phyloP scores from a whole-genome alignment of 2,113 vertebrate genomes.

The Myanophis thanlyinensis region DNA sequence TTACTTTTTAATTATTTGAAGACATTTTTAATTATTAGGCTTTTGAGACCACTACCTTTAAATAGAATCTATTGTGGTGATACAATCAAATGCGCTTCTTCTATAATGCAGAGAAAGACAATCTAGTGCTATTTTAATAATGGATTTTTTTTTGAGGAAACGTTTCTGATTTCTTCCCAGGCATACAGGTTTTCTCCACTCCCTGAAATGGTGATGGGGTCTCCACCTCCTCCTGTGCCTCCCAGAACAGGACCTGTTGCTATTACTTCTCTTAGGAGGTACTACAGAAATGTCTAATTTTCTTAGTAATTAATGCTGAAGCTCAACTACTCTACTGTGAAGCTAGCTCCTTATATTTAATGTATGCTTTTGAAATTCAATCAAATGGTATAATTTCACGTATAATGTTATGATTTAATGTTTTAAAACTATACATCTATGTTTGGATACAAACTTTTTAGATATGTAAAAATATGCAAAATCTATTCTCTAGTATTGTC shows the following conservation, averaged over 20 bases:
- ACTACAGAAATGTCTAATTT: slow-evolving; percentile 33
- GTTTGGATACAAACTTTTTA: not conserved
- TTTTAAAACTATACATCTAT: not conserved
- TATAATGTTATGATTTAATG: not conserved
- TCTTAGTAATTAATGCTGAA: not conserved
- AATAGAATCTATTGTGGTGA: not conserved
- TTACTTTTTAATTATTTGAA: not conserved
- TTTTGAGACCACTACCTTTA: not conserved
- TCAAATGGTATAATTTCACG: not conserved
- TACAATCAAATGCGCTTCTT: rapidly evolving
- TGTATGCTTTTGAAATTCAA: slow-evolving; percentile 13
- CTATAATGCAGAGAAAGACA: not conserved
- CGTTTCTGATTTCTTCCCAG: slow-evolving; percentile 65
- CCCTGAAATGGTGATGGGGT: slow-evolving; percentile 93
- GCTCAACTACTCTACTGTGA: not conserved
- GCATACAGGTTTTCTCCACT: slow-evolving; percentile 98
- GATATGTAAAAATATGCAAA: slow-evolving; percentile 6
- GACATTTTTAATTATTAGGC: not conserved
- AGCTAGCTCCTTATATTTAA: not conserved
- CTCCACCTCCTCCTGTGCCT: slow-evolving; percentile 91
- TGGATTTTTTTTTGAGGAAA: slow-evolving; percentile 23
- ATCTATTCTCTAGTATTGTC: slow-evolving; percentile 2
- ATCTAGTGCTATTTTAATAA: not conserved
- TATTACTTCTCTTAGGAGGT: slow-evolving; percentile 84
- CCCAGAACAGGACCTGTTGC: slow-evolving; percentile 89